Conservation (phyloP, 1,140 invertebrate genomes). For the Drosophila lacertosa region DNA sequence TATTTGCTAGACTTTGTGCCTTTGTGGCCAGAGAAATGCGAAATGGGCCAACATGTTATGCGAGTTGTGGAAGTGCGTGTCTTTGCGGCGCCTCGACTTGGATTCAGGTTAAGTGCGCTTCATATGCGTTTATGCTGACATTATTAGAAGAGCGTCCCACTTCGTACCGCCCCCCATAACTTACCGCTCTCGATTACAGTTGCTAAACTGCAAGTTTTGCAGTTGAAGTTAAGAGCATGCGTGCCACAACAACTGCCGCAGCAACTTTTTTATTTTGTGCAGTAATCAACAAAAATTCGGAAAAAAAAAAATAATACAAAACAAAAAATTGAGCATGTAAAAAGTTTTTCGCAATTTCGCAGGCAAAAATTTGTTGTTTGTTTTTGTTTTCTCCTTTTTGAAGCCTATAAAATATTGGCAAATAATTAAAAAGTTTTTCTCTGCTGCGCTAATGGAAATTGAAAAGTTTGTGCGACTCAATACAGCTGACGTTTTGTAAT, state of each 20-base stretch:
- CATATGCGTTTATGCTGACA: slow-evolving; percentile 80
- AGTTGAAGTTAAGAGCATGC: slow-evolving; percentile 67
- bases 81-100: slow-evolving; percentile 39
- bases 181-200: slow-evolving; percentile 34
- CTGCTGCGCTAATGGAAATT: slow-evolving; percentile 67
- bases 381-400: neutral
- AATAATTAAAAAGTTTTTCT: slow-evolving; percentile 80
- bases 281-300: slow-evolving; percentile 35
- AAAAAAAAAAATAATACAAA: slow-evolving; percentile 61
- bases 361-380: slow-evolving; percentile 32
- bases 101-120: slow-evolving; percentile 75
- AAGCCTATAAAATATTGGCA: slow-evolving; percentile 64
- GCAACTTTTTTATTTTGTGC: slow-evolving; percentile 44
- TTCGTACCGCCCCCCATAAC: neutral
- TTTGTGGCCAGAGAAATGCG: slow-evolving; percentile 19
- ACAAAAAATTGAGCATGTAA: slow-evolving; percentile 34
- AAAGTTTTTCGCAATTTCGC: slow-evolving; percentile 31
- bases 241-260: slow-evolving; percentile 35
- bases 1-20: slow-evolving; percentile 35
- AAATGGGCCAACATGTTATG: slow-evolving; percentile 1
- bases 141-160: slow-evolving; percentile 56
- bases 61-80: slow-evolving; percentile 39
- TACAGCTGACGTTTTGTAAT: slow-evolving; percentile 60
- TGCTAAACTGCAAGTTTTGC: slow-evolving; percentile 65
- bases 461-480: slow-evolving; percentile 46